Evolutionary conservation across 30 jellyfish, hydroid and myxozoan genomes (phyloP), one percentile per base, ranked within the genome.

Genomic region (Pseudorhiza aurosa): DNA sequence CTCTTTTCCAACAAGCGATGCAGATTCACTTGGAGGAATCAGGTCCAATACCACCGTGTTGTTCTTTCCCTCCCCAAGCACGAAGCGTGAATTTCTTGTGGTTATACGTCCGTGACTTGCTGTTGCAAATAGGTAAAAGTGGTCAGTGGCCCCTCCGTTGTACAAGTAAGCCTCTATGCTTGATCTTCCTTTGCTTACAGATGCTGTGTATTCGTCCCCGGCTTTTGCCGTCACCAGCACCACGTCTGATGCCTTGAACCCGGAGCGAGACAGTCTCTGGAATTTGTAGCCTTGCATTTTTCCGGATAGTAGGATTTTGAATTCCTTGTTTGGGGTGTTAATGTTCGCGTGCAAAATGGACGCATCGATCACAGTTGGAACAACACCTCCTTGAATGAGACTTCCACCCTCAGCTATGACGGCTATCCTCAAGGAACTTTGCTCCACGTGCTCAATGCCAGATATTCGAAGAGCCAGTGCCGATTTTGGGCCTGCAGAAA

Each of bases 201-300:
- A 42, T 26, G 78, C 91, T 14, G 96, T 77, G 47, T 67, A 68
- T 58, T 67, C 87, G 8, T 87, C 44, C 17, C 96, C 96, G 0
- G 83, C 87, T 0, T 27, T 53, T 3, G 58, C 46, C 39, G 83
- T 10, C 8, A 33, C 57, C 72, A 87, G 44, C 36, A 59, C 74
- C 0, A 59, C 65, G 58, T 30, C 72, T 46, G 36, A n/a, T 32
- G 91, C 82, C 62, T 68, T 72, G 15, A 64, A 76, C 1, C 65
- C 49, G 1, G 73, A 73, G 14, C 81, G 92, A 31, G 96, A 87
- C 33, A 87, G 15, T 24, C 96, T 83, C 39, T 77, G 87, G 49
- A 87, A 87, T 25, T 50, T 51, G 1, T 77, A 35, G 15, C 96
- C 96, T 3, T 60, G 56, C 37, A 24, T 65, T 26, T 83, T 87